Evolutionary conservation across 2,797 vertebrate genomes (phyloP).

Genomic region (Paguma larvata): DNA sequence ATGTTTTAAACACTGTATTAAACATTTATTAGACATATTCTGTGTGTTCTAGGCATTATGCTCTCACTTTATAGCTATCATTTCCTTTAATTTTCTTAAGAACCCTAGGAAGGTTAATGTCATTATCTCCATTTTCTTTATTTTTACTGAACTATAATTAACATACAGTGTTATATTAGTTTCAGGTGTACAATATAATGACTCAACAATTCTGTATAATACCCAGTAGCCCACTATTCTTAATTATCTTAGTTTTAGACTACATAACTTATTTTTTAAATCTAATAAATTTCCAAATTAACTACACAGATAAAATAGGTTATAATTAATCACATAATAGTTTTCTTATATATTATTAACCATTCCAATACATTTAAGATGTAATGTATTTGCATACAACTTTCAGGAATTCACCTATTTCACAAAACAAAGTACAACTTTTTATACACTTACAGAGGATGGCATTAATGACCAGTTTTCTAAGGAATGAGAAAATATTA

Average conservation of each 20-base stretch:
- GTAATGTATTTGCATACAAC: not conserved
- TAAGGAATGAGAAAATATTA: constrained; percentile 35
- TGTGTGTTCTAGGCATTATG: not conserved
- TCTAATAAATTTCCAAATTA: constrained; percentile 31
- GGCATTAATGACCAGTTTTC: not conserved
- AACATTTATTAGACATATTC: not conserved
- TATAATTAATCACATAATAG: not conserved
- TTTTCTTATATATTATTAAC: constrained; percentile 35
- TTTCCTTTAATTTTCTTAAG: not conserved
- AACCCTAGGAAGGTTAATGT: not conserved
- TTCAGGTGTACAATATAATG: not conserved
- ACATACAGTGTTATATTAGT: not conserved
- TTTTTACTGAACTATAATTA: not conserved
- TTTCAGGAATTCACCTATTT: not conserved
- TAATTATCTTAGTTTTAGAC: not conserved
- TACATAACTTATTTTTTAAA: not conserved
- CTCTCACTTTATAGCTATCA: not conserved
- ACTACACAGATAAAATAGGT: not conserved
- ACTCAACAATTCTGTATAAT: not conserved
- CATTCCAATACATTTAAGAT: not conserved
- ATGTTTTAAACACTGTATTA: not conserved
- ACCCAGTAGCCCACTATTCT: not conserved
- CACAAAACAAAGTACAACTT: not conserved
- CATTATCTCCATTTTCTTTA: not conserved
- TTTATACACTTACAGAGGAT: constrained; percentile 8